Evolutionary conservation across 2,888 invertebrate species (phyloP), one percentile per base, ranked within the genome.

Genomic region (Molanna angustata): DNA sequence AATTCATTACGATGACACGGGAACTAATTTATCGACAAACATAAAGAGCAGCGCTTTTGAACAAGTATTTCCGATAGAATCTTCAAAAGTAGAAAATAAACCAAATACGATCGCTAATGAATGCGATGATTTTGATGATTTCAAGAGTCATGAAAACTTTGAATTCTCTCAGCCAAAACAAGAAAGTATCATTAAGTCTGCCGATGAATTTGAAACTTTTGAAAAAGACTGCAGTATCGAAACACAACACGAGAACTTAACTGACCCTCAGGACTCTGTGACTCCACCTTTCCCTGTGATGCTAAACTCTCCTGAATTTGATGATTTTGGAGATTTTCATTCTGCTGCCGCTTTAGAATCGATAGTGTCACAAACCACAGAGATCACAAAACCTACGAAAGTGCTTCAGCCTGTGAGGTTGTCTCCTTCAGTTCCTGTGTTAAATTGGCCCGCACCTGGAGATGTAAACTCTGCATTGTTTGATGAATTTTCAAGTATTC

Each of bases 371-470:
- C 42, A 20, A 6, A 27, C 7, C 2, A 17, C 39, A n/a, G 19
- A 18, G 13, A 27, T 45, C n/a, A 14, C 39, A 11, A 32, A 39
- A 19, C 47, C 50, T 3, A 27, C 19, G 9, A 52, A 47, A 2
- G 64, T 76, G 41, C 63, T 77, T 54, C 72, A 76, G 61, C 77
- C 77, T 21, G 70, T 76, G 44, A 76, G 70, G 64, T 59, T 76
- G 51, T 71, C 74, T 58, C 71, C 72, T 6, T 20, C 19, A 9
- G 40, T 71, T 58, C 76, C 76, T 7, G 69, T 70, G n/a, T 64
- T 77, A 20, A 77, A 77, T 58, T 77, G 77, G 77, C 77, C 77
- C 11, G 71, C 73, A 54, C 77, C 77, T 52, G 76, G 77, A 3
- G 70, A 76, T 63, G 72, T 77, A 0, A 76, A 74, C 61, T 71